Evolutionary conservation across 2,113 vertebrate genomes (phyloP), one percentile per base, ranked within the genome.

Genomic region (Urocynchramus pylzowi): DNA sequence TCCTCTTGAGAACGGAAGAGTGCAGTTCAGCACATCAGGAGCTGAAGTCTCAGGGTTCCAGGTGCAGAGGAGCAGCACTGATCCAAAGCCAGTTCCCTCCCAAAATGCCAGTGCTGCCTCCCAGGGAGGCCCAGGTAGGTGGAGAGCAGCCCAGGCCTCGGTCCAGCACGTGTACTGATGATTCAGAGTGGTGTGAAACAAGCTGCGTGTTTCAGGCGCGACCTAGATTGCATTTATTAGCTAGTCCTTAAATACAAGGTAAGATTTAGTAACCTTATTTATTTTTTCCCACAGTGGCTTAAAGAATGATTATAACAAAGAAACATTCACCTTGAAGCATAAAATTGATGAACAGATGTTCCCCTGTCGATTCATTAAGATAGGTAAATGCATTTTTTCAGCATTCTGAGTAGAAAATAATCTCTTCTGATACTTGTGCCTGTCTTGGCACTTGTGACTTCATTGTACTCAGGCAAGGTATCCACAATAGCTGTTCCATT

Each of bases 301-400:
- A 98, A 99, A 99, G 98, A 99, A 99, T 97, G 99, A 99, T 98
- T 99, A 99, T 98, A 99, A 99, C 98, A 99, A 99, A 98, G 99
- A 99, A 98, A 99, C 99, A 31, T 99, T 99, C 97, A 99, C 99
- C 92, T 98, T 99, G 98, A 99, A 99, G 98, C 99, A 99, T 99
- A 99, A 99, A 98, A 99, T 99, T 60, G 99, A 99, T 84, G 99
- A 99, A 97, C 99, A 99, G 98, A 99, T 99, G 99, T 99, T 99
- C 93, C 99, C 99, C 82, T 99, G 99, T 98, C 99, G 99, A 97
- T 99, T 99, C 97, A 99, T 99, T 98, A 99, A 99, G 99, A 99
- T 99, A 99, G 99, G 99, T 99, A 98, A 99, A 98, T 97, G 91
- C 82, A 73, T 92, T 93, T 98, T 95, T 94, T 96, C 95, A 95